These are phyloP conservation scores for Ophioninae sp. DNA, from an alignment of 2,888 invertebrate species.

Conservation along the genomic window DNA sequence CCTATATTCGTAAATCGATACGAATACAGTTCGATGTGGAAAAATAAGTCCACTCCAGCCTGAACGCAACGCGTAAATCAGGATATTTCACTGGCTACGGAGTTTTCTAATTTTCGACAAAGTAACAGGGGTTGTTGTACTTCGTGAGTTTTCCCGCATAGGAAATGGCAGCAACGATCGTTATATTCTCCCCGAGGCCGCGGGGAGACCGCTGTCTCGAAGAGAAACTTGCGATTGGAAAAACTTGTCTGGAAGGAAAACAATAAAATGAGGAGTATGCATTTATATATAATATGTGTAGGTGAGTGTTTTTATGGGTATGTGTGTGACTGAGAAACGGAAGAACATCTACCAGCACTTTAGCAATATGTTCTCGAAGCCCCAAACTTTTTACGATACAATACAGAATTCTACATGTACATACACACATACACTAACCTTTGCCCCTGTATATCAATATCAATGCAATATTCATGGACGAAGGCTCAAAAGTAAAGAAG, in stretches of 20 bases:
- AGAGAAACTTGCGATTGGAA: conserved; percentile 72
- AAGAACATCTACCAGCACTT: conserved; percentile 35
- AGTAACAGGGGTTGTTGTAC: conserved; percentile 50
- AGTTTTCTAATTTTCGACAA: conserved; percentile 57
- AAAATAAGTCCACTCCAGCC: not conserved
- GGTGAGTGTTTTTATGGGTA: conserved; percentile 2
- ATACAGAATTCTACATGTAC: not conserved
- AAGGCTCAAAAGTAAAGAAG: too few species aligned
- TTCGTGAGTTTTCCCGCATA: conserved; percentile 59
- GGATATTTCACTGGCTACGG: conserved; percentile 30
- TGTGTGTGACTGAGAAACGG: not conserved
- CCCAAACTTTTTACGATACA: conserved; percentile 34
- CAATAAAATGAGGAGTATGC: conserved; percentile 64
- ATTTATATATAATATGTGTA: conserved; percentile 45
- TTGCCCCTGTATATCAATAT: too few species aligned
- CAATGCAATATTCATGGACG: too few species aligned
- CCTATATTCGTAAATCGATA: not conserved
- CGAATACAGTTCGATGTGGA: not conserved
- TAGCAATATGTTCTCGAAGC: conserved; percentile 34
- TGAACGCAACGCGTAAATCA: conserved; percentile 21
- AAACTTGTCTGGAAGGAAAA: conserved; percentile 73
- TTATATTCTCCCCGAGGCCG: conserved; percentile 64
- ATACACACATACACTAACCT: not conserved
- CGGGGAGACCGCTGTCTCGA: conserved; percentile 57
- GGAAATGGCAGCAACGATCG: conserved; percentile 64